Percentiles rank a stretch among this genome's conserved stretches.
Evolutionary conservation across 2,113 vertebrate genomes (phyloP).

Genomic region (Cepphus grylle): DNA sequence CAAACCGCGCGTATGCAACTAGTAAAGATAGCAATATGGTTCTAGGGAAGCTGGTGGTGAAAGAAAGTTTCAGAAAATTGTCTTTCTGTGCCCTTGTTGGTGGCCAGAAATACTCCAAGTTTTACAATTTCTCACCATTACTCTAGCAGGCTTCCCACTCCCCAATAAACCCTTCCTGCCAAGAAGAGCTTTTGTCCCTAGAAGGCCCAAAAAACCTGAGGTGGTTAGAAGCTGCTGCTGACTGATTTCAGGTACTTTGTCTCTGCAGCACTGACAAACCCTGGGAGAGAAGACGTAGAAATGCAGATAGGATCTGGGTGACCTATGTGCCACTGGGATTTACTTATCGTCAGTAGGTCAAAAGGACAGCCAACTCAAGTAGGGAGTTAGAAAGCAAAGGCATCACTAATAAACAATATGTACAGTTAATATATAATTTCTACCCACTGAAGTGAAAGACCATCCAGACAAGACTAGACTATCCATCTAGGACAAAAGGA

Average conservation of each 20-base stretch:
- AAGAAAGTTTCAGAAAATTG: background rate
- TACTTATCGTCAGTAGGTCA: background rate
- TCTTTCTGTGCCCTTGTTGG: rapidly evolving
- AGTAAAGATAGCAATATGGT: background rate
- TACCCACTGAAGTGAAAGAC: background rate
- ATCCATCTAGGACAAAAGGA: background rate
- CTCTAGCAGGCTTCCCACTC: background rate
- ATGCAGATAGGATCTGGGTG: background rate
- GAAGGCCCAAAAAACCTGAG: background rate
- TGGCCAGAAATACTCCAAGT: background rate
- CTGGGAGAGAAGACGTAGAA: background rate
- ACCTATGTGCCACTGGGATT: background rate
- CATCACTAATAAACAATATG: background rate
- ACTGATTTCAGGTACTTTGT: background rate
- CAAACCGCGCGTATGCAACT: background rate
- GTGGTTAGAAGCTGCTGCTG: background rate
- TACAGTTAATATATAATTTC: background rate
- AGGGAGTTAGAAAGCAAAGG: background rate
- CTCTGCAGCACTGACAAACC: background rate
- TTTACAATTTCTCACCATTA: background rate
- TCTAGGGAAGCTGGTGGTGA: background rate
- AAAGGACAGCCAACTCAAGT: background rate
- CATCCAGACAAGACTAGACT: background rate
- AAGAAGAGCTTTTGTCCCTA: background rate
- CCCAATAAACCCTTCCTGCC: background rate